Conservation (phyloP, 2,888 invertebrate genomes). For the Sesamia inferens region DNA sequence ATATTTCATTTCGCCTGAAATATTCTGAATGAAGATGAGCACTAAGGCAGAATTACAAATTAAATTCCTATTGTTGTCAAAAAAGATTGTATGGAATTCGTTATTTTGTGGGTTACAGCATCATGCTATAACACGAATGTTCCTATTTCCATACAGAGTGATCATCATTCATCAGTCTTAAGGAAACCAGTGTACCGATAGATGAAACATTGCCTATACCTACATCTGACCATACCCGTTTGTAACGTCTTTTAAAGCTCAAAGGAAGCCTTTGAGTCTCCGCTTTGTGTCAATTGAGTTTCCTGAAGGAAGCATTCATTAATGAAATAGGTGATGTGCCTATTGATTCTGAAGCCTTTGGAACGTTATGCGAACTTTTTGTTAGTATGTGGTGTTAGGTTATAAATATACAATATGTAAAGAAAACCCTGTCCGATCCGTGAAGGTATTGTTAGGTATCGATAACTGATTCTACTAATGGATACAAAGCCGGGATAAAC, state of each 20-base stretch:
- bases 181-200: constrained; percentile 3
- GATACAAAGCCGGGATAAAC: too few species aligned
- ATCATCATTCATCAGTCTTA: neutral
- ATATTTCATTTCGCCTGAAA: neutral
- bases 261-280: constrained; percentile 24
- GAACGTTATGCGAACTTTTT: neutral
- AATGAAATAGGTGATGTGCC: neutral
- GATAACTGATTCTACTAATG: too few species aligned
- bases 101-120: neutral
- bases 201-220: constrained; percentile 1
- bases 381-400: neutral
- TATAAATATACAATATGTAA: too few species aligned
- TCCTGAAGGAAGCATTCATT: neutral
- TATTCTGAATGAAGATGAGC: neutral
- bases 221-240: constrained; percentile 17
- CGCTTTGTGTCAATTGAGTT: constrained; percentile 10
- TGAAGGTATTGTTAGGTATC: too few species aligned
- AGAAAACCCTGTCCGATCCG: too few species aligned
- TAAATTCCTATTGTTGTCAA: neutral
- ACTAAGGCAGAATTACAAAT: neutral
- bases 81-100: neutral
- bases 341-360: neutral
- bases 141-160: neutral
- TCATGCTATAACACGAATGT: neutral
- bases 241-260: constrained; percentile 13